A percentile compares a stretch with the other conserved stretches of the same genome.
Evolutionary conservation across 2,797 vertebrate species (phyloP).

Genomic region (Champsocephalus gunnari): DNA sequence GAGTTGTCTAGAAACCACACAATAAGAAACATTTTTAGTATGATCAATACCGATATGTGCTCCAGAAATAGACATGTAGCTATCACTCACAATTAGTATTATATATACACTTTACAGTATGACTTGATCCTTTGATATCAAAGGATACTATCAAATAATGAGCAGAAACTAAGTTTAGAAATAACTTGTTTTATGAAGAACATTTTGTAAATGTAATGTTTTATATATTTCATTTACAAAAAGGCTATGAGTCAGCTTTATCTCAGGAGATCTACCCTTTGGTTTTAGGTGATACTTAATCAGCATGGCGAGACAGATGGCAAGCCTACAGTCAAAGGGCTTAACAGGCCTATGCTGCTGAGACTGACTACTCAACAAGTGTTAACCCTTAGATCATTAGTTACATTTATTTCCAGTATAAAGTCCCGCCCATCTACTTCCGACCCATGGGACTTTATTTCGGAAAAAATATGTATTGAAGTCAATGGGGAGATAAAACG

Average conservation of each 20-base stretch:
- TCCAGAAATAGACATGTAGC: background rate
- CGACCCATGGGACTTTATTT: no score
- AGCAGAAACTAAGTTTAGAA: background rate
- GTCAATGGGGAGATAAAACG: no score
- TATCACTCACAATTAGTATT: background rate
- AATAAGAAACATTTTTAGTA: conserved; percentile 3
- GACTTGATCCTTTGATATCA: background rate
- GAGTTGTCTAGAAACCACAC: conserved; percentile 33
- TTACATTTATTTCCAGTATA: background rate
- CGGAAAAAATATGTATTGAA: no score
- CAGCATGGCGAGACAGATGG: conserved; percentile 68
- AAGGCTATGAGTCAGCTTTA: background rate
- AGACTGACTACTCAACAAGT: conserved; percentile 35
- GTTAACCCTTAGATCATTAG: conserved; percentile 45
- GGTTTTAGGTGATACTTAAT: conserved; percentile 53
- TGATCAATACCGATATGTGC: background rate
- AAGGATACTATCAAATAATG: background rate
- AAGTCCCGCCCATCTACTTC: no score
- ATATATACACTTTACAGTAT: background rate
- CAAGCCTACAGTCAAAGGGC: conserved; percentile 41
- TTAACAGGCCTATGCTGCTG: conserved; percentile 36
- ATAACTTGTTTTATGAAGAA: accelerated
- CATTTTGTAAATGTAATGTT: background rate
- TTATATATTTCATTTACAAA: background rate
- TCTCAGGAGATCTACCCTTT: conserved; percentile 16